A percentile compares a stretch with the other conserved stretches of the same genome.
Evolutionary conservation across 2,113 vertebrate species (phyloP).

Genomic region (Clarias batrachus): DNA sequence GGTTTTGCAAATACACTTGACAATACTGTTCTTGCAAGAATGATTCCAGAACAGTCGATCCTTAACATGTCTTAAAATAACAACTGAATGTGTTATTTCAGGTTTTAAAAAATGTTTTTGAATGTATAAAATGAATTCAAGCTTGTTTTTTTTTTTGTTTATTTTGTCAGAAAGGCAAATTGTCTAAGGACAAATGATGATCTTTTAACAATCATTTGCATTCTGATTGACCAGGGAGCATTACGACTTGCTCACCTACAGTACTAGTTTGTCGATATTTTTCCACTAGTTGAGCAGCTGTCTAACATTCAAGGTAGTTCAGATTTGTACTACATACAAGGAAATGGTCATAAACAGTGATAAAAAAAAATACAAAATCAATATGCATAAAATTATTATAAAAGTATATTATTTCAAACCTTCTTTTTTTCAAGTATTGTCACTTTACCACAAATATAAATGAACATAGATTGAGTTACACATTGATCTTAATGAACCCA

Average conservation of each 20-base stretch:
- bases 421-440: slow-evolving; percentile 21
- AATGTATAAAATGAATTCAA: too few relatives aligned
- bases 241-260: not conserved
- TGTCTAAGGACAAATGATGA: not conserved
- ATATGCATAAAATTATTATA: slow-evolving; percentile 17
- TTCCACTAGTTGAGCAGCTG: slow-evolving; percentile 1
- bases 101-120: not conserved
- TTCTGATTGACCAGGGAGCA: not conserved
- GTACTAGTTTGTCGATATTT: not conserved
- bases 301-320: slow-evolving; percentile 5
- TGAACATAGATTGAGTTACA: slow-evolving; percentile 22
- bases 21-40: too few relatives aligned
- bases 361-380: slow-evolving; percentile 26
- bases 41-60: too few relatives aligned
- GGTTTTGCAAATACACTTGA: too few relatives aligned
- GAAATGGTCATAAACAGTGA: slow-evolving; percentile 16
- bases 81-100: too few relatives aligned
- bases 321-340: not conserved
- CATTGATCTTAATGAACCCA: slow-evolving; percentile 4
- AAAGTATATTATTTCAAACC: slow-evolving; percentile 26
- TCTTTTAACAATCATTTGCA: not conserved
- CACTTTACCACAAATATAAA: slow-evolving; percentile 50
- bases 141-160: not conserved
- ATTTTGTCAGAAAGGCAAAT: slow-evolving; percentile 8
- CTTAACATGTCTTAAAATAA: too few relatives aligned